phyloP scores from a whole-genome alignment of 2,888 invertebrate species.

The Cheilosia urbana region DNA sequence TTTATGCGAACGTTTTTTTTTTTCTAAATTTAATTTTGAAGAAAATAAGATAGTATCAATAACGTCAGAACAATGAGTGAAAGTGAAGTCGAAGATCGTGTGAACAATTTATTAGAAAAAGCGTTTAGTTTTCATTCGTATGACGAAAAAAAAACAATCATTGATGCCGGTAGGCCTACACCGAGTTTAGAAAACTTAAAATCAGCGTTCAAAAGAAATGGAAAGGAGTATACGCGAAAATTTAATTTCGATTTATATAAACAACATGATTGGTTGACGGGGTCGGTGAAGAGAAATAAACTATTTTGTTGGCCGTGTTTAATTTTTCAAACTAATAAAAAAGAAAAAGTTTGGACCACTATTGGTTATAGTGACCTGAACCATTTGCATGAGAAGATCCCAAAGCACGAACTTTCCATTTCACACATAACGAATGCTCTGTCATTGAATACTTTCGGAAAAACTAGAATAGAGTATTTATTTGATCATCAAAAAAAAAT shows the following conservation, averaged over 20 bases:
- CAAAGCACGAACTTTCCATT: slow-evolving; percentile 19
- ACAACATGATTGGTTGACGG: no score
- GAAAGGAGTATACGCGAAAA: slow-evolving; percentile 9
- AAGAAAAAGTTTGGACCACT: slow-evolving; percentile 50
- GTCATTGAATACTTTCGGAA: slow-evolving; percentile 23
- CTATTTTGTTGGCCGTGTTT: slow-evolving; percentile 46
- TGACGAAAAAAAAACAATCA: no score
- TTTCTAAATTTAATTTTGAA: no score
- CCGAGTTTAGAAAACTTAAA: slow-evolving; percentile 4
- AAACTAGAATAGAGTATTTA: neutral
- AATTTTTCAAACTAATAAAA: slow-evolving; percentile 49
- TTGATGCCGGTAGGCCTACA: no score
- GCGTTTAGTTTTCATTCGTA: neutral
- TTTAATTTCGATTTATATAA: slow-evolving; percentile 13
- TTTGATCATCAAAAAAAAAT: slow-evolving; percentile 45
- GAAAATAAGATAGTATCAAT: no score
- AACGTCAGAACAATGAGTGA: no score
- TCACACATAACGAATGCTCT: slow-evolving; percentile 15
- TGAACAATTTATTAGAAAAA: no score
- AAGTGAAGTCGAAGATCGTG: no score
- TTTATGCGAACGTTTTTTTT: no score
- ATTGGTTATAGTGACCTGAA: slow-evolving; percentile 45
- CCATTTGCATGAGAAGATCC: slow-evolving; percentile 33
- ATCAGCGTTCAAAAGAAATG: slow-evolving; percentile 6
- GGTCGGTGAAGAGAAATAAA: slow-evolving; percentile 12